Base-by-base conservation (phyloP, 1,140 invertebrate species). In the Dreissena polymorpha region DNA sequence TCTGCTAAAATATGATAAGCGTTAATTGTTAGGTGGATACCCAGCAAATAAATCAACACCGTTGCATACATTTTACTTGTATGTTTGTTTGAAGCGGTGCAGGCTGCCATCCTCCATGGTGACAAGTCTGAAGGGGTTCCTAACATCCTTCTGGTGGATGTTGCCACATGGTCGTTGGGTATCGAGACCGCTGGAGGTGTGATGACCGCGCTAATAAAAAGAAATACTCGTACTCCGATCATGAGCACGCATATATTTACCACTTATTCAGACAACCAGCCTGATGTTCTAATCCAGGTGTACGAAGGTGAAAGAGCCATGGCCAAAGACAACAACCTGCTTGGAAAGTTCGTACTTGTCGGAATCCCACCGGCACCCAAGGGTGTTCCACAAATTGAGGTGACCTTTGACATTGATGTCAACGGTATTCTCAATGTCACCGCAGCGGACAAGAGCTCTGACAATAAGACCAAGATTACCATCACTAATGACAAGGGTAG, bases 181-280 rank as follows among this genome's bases (percentile, higher is more conserved):
- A 99, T 99, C 90, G 98, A 99, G 93, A 99, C 98, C 18, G 98
- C 97, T 87, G 98, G 98, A 69, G 98, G 98, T 90, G 97, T 99
- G 74, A 99, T 99, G 98, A 99, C 97, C 64, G 95, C 96, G 10
- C 94, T 99, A 3, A 98, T 99, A 92, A 98, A 99, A 94, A 95
- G 98, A 65, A 99, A 99, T 94, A 98, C 97, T 10, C 98, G 97
- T 89, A 98, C 99, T 91, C 98, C 98, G 29, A 98, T 97, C 49
- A 99, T 98, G 93, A 97, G 98, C 90, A 97, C 97, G 0, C 97
- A 99, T 91, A 98, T 96, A 12, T 99, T 99, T 94, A 98, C 98
- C 74, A 99, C 98, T 0, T 98, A 98, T 91, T 96, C 97, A 0
- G 98, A 99, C 92, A 99, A 99, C 92, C 98, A 99, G 92, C 97